These are phyloP conservation scores for Falco novaeseelandiae DNA, from an alignment of 2,797 vertebrate genomes.

Conservation along the genomic window DNA sequence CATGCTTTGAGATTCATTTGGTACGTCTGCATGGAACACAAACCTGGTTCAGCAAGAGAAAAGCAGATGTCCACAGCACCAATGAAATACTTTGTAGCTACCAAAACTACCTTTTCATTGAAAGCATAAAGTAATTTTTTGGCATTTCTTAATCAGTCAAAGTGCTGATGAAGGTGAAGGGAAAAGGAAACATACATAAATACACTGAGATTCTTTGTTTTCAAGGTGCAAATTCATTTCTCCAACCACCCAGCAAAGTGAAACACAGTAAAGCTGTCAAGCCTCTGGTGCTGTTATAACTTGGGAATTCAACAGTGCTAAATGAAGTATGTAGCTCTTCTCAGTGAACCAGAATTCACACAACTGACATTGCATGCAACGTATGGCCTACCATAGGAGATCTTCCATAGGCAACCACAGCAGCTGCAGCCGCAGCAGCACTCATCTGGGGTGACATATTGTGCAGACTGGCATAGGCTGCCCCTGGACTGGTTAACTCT, in stretches of 20 bases:
- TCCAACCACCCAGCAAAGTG: neutral
- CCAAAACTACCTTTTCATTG: neutral
- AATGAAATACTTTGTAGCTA: neutral
- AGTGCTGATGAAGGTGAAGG: neutral
- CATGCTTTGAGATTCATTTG: neutral
- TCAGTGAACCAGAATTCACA: neutral
- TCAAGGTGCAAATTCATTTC: neutral
- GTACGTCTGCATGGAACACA: neutral
- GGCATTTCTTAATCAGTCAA: neutral
- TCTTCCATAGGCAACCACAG: constrained; percentile 91
- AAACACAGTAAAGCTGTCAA: neutral
- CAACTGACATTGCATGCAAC: neutral
- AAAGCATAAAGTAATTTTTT: neutral
- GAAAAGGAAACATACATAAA: neutral
- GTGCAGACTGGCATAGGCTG: constrained; percentile 90
- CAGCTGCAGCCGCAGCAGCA: constrained; percentile 85
- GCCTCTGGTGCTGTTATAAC: neutral
- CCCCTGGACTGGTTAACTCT: constrained; percentile 89
- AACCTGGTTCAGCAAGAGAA: neutral
- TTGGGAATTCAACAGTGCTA: neutral
- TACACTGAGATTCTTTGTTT: neutral
- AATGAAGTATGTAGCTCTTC: constrained; percentile 9
- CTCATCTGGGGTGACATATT: constrained; percentile 98
- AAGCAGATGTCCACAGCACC: neutral
- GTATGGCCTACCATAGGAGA: constrained; percentile 88